Evolutionary conservation across 2,113 vertebrate species (phyloP).

Genomic region (Sminthopsis crassicaudata): DNA sequence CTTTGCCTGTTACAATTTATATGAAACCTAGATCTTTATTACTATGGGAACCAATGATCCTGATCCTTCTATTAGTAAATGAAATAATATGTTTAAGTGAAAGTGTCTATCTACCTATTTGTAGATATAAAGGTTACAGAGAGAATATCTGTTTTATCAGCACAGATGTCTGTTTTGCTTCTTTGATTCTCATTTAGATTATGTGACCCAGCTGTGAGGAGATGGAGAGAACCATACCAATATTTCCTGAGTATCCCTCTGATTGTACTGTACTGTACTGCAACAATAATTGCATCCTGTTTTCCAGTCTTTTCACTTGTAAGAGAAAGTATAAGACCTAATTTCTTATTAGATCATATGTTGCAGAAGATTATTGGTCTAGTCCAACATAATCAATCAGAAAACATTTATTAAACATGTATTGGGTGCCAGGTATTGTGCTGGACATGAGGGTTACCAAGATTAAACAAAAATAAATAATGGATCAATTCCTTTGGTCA

Average conservation of each 20-base stretch:
- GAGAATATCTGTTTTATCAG: background rate
- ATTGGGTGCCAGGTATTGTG: background rate
- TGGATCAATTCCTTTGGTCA: background rate
- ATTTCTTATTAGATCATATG: background rate
- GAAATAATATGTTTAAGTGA: background rate
- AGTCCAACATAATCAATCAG: background rate
- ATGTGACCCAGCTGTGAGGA: background rate
- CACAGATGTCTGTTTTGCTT: background rate
- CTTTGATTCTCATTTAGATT: background rate
- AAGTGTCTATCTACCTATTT: background rate
- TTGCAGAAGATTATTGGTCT: background rate
- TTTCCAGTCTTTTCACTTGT: background rate
- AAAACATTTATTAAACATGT: background rate
- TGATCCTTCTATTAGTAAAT: background rate
- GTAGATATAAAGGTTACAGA: background rate
- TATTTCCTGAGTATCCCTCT: background rate
- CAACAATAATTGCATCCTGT: background rate
- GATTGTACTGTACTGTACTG: no score
- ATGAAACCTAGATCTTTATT: background rate
- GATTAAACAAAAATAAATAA: background rate
- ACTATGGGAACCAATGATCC: background rate
- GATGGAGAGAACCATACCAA: background rate
- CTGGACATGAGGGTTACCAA: background rate
- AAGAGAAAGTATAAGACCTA: background rate
- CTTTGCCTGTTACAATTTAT: background rate